These are phyloP conservation scores for Jaculus jaculus DNA, from an alignment of 2,113 vertebrate genomes.

Conservation along the genomic window DNA sequence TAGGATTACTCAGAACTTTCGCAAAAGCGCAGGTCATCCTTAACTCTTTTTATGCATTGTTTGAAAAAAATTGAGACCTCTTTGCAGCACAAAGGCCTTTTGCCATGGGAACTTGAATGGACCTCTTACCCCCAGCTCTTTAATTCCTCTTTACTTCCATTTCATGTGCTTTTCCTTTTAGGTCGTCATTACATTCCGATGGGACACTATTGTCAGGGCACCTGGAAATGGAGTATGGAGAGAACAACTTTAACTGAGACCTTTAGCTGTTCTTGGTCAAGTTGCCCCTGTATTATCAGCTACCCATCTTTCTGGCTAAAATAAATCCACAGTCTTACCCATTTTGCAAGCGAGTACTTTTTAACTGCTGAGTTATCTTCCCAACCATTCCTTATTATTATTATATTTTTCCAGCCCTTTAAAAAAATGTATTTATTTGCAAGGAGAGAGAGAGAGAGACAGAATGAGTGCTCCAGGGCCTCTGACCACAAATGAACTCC, in stretches of 20 bases:
- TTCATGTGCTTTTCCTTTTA: not conserved
- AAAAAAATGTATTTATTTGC: too few species aligned
- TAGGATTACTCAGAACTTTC: not conserved
- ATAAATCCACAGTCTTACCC: constrained; percentile 4
- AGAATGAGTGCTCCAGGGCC: too few species aligned
- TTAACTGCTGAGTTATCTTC: too few species aligned
- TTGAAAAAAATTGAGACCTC: not conserved
- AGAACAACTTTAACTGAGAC: not conserved
- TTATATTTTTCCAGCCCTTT: too few species aligned
- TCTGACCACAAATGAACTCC: too few species aligned
- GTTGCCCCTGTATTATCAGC: not conserved
- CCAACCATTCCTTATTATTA: too few species aligned
- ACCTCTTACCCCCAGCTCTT: not conserved
- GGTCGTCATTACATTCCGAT: constrained; percentile 22
- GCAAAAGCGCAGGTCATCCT: not conserved
- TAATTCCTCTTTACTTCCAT: constrained; percentile 25
- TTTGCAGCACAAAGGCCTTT: not conserved
- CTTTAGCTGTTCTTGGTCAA: not conserved
- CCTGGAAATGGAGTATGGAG: not conserved
- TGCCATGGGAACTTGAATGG: not conserved
- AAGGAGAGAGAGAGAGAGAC: too few species aligned
- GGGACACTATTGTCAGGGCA: not conserved
- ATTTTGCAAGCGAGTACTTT: not conserved
- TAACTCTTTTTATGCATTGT: not conserved
- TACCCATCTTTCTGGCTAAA: not conserved